Percentiles rank a stretch among this genome's conserved stretches.
Evolutionary conservation across 2,113 vertebrate species (phyloP).

Genomic region (Psephotus haematonotus): DNA sequence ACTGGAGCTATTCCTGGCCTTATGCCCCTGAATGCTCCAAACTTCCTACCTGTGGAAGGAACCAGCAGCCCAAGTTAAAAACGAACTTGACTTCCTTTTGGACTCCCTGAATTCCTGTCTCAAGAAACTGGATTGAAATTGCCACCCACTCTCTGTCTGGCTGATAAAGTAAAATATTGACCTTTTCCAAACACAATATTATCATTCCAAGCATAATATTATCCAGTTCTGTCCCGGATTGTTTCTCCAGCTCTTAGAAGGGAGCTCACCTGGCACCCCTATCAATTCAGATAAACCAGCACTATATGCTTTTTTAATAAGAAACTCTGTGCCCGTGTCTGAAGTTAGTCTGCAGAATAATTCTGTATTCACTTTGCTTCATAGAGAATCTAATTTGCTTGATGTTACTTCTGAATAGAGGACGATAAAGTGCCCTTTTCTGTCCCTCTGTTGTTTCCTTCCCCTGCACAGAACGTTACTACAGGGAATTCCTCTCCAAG

Average conservation of each 20-base stretch:
- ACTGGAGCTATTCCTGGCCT: neutral
- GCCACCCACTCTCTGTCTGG: conserved; percentile 63
- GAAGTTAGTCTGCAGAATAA: neutral
- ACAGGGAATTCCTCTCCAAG: neutral
- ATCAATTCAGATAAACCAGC: conserved; percentile 30
- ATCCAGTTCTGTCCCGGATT: conserved; percentile 3
- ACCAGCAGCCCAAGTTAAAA: neutral
- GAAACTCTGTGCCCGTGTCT: neutral
- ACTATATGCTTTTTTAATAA: neutral
- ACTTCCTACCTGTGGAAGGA: neutral
- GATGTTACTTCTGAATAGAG: neutral
- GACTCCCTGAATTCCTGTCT: conserved; percentile 43
- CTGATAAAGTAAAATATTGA: conserved; percentile 66
- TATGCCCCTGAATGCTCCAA: neutral
- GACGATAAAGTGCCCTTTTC: neutral
- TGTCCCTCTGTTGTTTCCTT: neutral
- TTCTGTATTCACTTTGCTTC: neutral
- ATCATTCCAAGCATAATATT: conserved; percentile 54
- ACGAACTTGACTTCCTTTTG: neutral
- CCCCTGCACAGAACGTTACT: neutral
- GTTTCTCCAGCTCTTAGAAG: conserved; percentile 39
- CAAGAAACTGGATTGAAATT: conserved; percentile 46
- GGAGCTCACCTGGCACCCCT: conserved; percentile 43
- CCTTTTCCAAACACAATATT: conserved; percentile 53
- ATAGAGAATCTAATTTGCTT: neutral